phyloP scores from a whole-genome alignment of 1,140 invertebrate species.

The Eulimnadia texana region DNA sequence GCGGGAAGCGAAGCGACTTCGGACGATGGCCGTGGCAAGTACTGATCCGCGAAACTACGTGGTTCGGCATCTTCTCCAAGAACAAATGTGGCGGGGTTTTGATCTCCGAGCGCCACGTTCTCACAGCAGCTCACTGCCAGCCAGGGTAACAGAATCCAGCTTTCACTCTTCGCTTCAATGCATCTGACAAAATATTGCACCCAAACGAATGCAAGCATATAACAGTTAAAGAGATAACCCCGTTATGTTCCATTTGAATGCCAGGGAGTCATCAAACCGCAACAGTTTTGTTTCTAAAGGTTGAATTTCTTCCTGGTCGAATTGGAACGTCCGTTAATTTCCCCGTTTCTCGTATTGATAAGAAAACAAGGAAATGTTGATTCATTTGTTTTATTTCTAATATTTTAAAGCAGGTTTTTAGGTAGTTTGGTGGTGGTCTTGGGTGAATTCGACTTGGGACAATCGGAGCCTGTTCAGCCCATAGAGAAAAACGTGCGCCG shows the following conservation, averaged over 20 bases:
- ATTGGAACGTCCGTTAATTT: neutral
- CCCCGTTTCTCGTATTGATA: no score
- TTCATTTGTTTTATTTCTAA: neutral
- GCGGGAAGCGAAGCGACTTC: constrained; percentile 67
- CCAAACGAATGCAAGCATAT: no score
- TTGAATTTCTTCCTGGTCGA: no score
- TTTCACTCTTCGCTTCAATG: constrained; percentile 15
- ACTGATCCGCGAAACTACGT: constrained; percentile 75
- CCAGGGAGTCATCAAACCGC: neutral
- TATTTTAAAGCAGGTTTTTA: constrained; percentile 47
- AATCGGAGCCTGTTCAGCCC: constrained; percentile 57
- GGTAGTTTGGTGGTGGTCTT: constrained; percentile 78
- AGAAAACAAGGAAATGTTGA: no score
- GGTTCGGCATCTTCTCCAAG: constrained; percentile 87
- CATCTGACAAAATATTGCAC: no score
- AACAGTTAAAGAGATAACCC: no score
- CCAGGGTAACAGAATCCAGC: constrained; percentile 46
- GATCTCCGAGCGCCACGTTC: constrained; percentile 66
- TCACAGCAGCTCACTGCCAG: constrained; percentile 87
- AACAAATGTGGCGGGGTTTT: constrained; percentile 90
- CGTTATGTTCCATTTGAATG: neutral
- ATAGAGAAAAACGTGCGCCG: constrained; percentile 66
- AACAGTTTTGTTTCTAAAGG: neutral
- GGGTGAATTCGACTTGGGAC: constrained; percentile 76
- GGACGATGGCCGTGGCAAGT: constrained; percentile 91